Conservation (phyloP, 2,888 invertebrate species). For the Masnerella sp. region DNA sequence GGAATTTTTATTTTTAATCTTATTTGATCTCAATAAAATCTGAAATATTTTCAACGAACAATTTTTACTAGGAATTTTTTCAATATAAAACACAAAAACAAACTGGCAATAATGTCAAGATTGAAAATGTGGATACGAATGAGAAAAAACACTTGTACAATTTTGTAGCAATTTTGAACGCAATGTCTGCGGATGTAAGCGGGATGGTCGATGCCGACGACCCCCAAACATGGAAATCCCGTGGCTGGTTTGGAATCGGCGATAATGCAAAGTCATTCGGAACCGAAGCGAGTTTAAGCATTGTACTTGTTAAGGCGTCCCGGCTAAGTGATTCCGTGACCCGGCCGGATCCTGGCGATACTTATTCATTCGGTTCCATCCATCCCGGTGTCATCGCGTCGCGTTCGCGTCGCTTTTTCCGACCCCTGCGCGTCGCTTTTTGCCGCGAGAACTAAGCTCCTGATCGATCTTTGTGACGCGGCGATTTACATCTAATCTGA, state of each 20-base stretch:
- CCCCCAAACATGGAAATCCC: slow-evolving; percentile 76
- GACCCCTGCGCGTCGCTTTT: slow-evolving; percentile 32
- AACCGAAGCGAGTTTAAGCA: slow-evolving; percentile 65
- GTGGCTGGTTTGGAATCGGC: slow-evolving; percentile 73
- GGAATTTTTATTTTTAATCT: too few relatives aligned
- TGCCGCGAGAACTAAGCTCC: slow-evolving; percentile 9
- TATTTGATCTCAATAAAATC: too few relatives aligned
- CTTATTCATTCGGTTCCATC: slow-evolving; percentile 51
- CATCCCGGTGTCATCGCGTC: slow-evolving; percentile 49
- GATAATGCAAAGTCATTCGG: slow-evolving; percentile 71
- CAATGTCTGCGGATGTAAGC: slow-evolving; percentile 44
- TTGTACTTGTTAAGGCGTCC: slow-evolving; percentile 68
- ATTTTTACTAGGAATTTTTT: too few relatives aligned
- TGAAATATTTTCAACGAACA: too few relatives aligned
- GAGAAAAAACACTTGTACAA: too few relatives aligned
- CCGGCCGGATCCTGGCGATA: slow-evolving; percentile 56
- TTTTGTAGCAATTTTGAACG: slow-evolving; percentile 7
- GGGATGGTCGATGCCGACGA: slow-evolving; percentile 31
- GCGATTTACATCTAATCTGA: too few relatives aligned
- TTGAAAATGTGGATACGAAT: neutral
- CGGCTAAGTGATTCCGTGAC: slow-evolving; percentile 63
- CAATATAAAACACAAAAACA: too few relatives aligned
- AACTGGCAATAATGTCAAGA: neutral
- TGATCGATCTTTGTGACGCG: slow-evolving; percentile 23
- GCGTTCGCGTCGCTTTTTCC: slow-evolving; percentile 24